Evolutionary conservation across 2,888 invertebrate genomes (phyloP).

Genomic region (Augiades crinisus): DNA sequence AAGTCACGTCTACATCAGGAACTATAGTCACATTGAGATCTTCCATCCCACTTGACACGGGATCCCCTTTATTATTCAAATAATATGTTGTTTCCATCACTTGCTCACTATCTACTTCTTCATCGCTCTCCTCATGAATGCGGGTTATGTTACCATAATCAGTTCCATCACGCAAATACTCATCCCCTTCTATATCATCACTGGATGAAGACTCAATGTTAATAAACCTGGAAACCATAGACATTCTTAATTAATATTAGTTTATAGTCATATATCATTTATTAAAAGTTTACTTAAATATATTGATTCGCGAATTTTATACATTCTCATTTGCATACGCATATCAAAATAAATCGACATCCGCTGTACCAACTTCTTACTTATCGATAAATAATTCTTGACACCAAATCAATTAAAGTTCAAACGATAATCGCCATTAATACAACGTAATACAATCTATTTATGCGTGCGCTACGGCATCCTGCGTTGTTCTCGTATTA

Average conservation of each 20-base stretch:
- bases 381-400: background rate
- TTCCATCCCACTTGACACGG: constrained; percentile 48
- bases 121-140: constrained; percentile 50
- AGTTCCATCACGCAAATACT: constrained; percentile 69
- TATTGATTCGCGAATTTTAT: too few species aligned
- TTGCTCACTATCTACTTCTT: constrained; percentile 43
- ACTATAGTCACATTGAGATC: constrained; percentile 69
- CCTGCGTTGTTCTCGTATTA: background rate
- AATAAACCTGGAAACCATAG: constrained; percentile 72
- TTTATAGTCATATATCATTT: too few species aligned
- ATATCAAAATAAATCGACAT: constrained; percentile 5
- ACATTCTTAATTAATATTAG: background rate
- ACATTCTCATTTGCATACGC: too few species aligned
- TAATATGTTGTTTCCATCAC: constrained; percentile 55
- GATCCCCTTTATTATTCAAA: constrained; percentile 51
- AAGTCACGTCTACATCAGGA: constrained; percentile 53
- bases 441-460: background rate
- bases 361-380: background rate
- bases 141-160: constrained; percentile 71
- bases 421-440: background rate
- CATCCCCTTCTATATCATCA: constrained; percentile 80
- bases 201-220: constrained; percentile 87
- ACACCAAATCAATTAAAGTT: background rate
- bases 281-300: too few species aligned
- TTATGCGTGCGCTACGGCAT: background rate